Evolutionary conservation across 2,888 invertebrate species (phyloP).

Genomic region (Tetheella fluctuosa): DNA sequence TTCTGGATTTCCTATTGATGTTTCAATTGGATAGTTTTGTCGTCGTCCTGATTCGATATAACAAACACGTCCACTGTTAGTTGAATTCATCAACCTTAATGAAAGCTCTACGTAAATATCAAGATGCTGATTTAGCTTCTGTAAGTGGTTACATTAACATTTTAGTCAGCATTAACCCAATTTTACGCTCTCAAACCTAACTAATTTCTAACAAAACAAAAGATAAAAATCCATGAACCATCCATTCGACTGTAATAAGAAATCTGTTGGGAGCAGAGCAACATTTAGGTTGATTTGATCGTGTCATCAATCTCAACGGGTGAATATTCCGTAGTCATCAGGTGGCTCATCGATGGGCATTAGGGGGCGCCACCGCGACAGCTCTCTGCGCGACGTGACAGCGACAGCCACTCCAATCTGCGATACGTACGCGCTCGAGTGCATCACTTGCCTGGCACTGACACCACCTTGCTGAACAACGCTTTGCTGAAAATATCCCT

Average conservation of each 20-base stretch:
- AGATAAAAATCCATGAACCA: background rate
- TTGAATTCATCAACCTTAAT: background rate
- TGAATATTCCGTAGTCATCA: conserved; percentile 5
- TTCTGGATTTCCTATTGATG: conserved; percentile 41
- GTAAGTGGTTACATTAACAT: too few relatives aligned
- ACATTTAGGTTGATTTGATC: background rate
- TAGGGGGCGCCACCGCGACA: background rate
- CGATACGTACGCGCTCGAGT: conserved; percentile 47
- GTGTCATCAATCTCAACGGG: background rate
- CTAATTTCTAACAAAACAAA: too few relatives aligned
- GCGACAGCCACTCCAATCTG: conserved; percentile 51
- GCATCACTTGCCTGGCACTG: conserved; percentile 35
- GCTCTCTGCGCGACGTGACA: conserved; percentile 45
- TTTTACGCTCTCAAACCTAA: too few relatives aligned
- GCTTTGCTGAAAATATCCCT: conserved; percentile 8
- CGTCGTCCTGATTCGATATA: conserved; percentile 20
- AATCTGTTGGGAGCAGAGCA: conserved; percentile 5
- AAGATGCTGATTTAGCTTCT: too few relatives aligned
- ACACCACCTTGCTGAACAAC: conserved; percentile 19
- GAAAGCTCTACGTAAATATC: background rate
- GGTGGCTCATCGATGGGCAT: conserved; percentile 10
- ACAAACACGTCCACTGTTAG: conserved; percentile 3
- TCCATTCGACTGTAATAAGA: background rate
- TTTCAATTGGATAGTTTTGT: conserved; percentile 36
- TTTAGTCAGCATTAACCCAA: too few relatives aligned